These are phyloP conservation scores for Microchrysa polita DNA, from an alignment of 2,888 invertebrate species.

Conservation along the genomic window DNA sequence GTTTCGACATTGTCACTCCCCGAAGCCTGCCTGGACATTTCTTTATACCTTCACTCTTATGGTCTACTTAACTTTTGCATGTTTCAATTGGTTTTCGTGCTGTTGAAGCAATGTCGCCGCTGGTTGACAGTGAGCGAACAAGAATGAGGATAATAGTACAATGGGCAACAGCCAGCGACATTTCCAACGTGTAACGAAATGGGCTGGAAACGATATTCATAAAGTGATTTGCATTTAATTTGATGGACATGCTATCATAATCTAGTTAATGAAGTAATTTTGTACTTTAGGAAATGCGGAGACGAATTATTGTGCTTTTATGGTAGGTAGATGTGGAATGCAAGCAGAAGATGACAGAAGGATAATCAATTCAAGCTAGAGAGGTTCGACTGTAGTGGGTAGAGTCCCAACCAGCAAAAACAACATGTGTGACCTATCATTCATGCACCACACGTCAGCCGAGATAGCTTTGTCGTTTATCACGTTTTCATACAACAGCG, in stretches of 20 bases:
- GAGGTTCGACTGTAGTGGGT: no score
- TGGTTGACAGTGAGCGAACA: not conserved
- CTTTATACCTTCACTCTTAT: slow-evolving; percentile 16
- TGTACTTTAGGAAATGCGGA: not conserved
- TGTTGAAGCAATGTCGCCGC: not conserved
- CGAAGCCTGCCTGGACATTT: not conserved
- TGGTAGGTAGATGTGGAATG: no score
- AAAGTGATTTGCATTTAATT: not conserved
- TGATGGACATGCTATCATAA: not conserved
- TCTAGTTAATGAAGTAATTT: not conserved
- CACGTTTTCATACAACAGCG: no score
- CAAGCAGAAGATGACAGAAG: no score
- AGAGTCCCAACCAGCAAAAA: no score
- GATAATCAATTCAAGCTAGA: no score
- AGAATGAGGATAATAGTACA: no score
- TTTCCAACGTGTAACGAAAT: not conserved
- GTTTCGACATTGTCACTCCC: slow-evolving; percentile 8
- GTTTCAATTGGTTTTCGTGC: not conserved
- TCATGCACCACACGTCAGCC: no score
- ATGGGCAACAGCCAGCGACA: no score
- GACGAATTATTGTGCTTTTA: no score
- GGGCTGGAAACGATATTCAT: not conserved
- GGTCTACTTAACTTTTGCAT: slow-evolving; percentile 28
- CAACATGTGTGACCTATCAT: no score
- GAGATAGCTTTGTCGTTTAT: no score